phyloP scores from a whole-genome alignment of 1,140 invertebrate genomes.

The Eueides isabella region DNA sequence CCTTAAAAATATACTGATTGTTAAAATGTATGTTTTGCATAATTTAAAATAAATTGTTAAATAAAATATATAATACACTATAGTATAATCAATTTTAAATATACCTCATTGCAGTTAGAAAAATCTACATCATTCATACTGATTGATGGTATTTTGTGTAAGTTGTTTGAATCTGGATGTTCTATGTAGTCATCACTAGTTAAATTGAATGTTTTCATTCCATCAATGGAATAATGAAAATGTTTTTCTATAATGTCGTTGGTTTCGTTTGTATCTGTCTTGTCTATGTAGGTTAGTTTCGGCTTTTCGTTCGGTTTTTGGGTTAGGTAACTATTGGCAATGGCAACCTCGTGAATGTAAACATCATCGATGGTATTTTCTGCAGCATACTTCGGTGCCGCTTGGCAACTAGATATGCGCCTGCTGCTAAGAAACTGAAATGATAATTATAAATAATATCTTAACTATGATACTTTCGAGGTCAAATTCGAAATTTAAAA shows the following conservation, averaged over 20 bases:
- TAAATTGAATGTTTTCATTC: conserved; percentile 56
- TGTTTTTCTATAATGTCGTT: conserved; percentile 43
- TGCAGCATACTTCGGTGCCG: conserved; percentile 51
- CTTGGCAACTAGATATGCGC: conserved; percentile 70
- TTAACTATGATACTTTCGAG: conserved; percentile 36
- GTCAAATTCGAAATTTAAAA: conserved; percentile 38
- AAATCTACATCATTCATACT: conserved; percentile 71
- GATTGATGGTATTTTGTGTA: conserved; percentile 53
- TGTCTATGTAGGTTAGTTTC: conserved; percentile 42
- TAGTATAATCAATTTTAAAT: conserved; percentile 25
- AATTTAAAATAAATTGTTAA: neutral
- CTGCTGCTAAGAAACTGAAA: conserved; percentile 69
- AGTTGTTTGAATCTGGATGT: conserved; percentile 44
- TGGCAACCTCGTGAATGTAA: conserved; percentile 53
- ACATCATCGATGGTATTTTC: conserved; percentile 62
- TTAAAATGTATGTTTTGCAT: neutral
- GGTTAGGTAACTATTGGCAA: conserved; percentile 39
- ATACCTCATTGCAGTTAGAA: conserved; percentile 66
- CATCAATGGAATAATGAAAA: conserved; percentile 41
- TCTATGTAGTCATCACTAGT: conserved; percentile 75
- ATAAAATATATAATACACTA: neutral
- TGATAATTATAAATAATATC: conserved; percentile 38
- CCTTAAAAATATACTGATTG: conserved; percentile 42
- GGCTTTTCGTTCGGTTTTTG: conserved; percentile 38
- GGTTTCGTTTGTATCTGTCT: conserved; percentile 35